Evolutionary conservation across 2,888 invertebrate species (phyloP).

Genomic region (Imbricaverruca yamaguchii): DNA sequence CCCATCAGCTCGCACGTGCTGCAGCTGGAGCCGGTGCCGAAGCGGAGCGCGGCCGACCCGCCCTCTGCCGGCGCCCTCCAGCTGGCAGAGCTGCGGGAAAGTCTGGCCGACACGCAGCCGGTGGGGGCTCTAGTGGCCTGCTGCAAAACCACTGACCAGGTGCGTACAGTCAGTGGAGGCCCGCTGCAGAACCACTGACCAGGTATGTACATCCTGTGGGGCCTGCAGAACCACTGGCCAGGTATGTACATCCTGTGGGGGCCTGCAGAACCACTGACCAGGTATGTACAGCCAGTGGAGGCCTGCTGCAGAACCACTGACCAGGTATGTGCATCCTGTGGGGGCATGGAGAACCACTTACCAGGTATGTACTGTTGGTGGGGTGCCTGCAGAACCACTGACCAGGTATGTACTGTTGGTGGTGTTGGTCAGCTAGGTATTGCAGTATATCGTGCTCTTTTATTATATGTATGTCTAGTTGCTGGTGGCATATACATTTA

Average conservation of each 20-base stretch:
- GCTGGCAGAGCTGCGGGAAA: constrained; percentile 67
- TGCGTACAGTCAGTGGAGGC: constrained; percentile 34
- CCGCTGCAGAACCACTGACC: background rate
- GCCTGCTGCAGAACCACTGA: background rate
- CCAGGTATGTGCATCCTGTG: background rate
- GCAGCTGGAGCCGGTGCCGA: constrained; percentile 60
- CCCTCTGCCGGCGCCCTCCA: constrained; percentile 48
- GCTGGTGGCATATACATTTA: no score
- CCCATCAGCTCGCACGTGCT: constrained; percentile 85
- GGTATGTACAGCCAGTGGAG: background rate
- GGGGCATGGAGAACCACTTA: no score
- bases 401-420: no score
- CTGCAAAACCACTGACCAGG: constrained; percentile 87
- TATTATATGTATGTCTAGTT: no score
- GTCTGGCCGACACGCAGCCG: constrained; percentile 81
- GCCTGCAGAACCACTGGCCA: background rate
- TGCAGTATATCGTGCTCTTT: no score
- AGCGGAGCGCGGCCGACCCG: constrained; percentile 42
- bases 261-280: background rate
- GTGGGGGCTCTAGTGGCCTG: constrained; percentile 78
- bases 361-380: no score
- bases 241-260: background rate
- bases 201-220: background rate
- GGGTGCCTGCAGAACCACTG: no score
- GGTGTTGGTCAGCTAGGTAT: no score